Base-by-base conservation (phyloP, 2,888 invertebrate genomes). In the Pterostichus madidus region DNA sequence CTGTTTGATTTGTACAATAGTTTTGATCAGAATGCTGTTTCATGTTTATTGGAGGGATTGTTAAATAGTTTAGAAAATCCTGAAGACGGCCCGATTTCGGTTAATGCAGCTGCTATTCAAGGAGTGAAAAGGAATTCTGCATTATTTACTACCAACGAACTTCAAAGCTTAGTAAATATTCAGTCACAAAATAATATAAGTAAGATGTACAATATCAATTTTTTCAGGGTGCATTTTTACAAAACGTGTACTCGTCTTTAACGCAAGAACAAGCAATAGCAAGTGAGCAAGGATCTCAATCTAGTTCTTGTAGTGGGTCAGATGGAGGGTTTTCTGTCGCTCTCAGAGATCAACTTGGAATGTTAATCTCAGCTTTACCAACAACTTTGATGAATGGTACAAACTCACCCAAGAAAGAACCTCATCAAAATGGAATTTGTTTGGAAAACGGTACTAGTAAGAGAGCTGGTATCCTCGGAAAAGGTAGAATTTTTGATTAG, bases 21-120 rank as follows among this genome's bases (percentile, higher is more conserved):
- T 86, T 96, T 98, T 90, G 96, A 96, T 86, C 94, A 94, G 86
- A 94, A 95, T 87, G 94, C 94, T 86, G 93, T 97, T 85, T 94
- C 95, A 84, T 93, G 95, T 83, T 92, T 97, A 78, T 91, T 98
- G 85, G 97, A 97, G 87, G 90, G 93, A 32, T 92, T 97, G 87
- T 88, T 94, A 59, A 87, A 87, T 79, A 87, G 88, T 91, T 92
- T 85, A 90, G 91, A 24, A 73, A 78, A 52, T 56, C 85, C 89
- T 4, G 89, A 89, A 31, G 91, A 91, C 53, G 91, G 91, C 81
- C 92, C 92, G 10, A 90, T 90, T 6, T 87, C 91, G 8, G 90
- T 90, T 24, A 89, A 90, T 79, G 89, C 88, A 77, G 89, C 87
- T 71, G 91, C 92, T 83, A 86, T 93, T 83, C 91, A 92, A 84